These are phyloP conservation scores for Allophyes oxyacanthae DNA, from an alignment of 2,888 invertebrate species.

Conservation along the genomic window DNA sequence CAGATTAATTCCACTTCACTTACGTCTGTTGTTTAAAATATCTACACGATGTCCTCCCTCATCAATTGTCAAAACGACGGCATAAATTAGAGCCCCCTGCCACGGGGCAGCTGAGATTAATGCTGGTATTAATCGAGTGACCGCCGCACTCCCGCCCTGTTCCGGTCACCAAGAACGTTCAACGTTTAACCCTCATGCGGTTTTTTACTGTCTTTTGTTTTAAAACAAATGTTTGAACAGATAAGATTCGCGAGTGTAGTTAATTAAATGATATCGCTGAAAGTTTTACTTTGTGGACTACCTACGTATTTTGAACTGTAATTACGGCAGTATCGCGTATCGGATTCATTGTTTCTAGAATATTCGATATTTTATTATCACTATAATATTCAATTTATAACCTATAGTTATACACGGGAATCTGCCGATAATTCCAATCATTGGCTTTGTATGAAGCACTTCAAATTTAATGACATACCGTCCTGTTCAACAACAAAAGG, in stretches of 20 bases:
- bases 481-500: neutral
- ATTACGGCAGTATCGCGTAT: too few relatives aligned
- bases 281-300: neutral
- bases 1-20: slow-evolving; percentile 45
- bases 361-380: neutral
- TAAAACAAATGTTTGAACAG: slow-evolving; percentile 38
- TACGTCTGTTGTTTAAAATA: slow-evolving; percentile 63
- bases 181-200: slow-evolving; percentile 44
- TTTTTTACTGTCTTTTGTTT: slow-evolving; percentile 46
- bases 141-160: slow-evolving; percentile 68
- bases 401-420: neutral
- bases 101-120: slow-evolving; percentile 81
- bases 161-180: slow-evolving; percentile 49
- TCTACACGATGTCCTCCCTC: slow-evolving; percentile 73
- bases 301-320: too few relatives aligned
- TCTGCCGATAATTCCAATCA: neutral
- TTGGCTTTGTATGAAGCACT: too few relatives aligned
- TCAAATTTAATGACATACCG: neutral
- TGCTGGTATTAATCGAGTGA: slow-evolving; percentile 88
- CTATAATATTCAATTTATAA: neutral
- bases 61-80: slow-evolving; percentile 86
- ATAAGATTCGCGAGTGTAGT: slow-evolving; percentile 31
- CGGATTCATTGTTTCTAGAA: neutral
- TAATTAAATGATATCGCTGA: slow-evolving; percentile 17
- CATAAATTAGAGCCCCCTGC: slow-evolving; percentile 83